Percentiles rank a stretch among this genome's conserved stretches.
phyloP scores from a whole-genome alignment of 2,797 vertebrate genomes.

The Danio choprae region DNA sequence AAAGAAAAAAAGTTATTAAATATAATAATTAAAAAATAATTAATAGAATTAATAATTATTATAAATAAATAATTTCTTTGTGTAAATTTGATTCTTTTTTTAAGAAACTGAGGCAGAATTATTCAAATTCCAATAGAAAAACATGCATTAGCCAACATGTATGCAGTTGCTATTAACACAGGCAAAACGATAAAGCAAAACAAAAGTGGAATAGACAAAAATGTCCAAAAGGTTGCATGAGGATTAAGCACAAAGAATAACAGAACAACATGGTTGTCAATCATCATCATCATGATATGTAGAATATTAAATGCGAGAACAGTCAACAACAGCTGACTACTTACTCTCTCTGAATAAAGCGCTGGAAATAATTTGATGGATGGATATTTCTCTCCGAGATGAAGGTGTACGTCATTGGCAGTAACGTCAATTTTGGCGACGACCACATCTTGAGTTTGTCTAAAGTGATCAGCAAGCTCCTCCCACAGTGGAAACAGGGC shows the following conservation, averaged over 20 bases:
- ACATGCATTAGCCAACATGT: too few relatives aligned
- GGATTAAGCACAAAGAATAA: not conserved
- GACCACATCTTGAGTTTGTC: conserved; percentile 74
- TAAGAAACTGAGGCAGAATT: too few relatives aligned
- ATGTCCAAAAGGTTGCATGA: too few relatives aligned
- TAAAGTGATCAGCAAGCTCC: conserved; percentile 80
- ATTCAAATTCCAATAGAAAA: too few relatives aligned
- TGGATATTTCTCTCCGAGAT: conserved; percentile 72
- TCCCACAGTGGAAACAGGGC: conserved; percentile 85
- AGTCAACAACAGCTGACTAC: conserved; percentile 16
- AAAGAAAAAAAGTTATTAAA: too few relatives aligned
- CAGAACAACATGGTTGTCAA: not conserved
- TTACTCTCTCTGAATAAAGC: conserved; percentile 77
- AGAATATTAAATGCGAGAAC: not conserved
- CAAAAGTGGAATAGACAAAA: not conserved
- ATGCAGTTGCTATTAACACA: too few relatives aligned
- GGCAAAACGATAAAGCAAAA: not conserved
- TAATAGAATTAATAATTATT: too few relatives aligned
- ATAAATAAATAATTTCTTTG: too few relatives aligned
- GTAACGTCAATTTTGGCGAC: conserved; percentile 88
- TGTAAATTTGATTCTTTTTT: too few relatives aligned
- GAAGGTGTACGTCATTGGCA: conserved; percentile 85
- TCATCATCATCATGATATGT: not conserved
- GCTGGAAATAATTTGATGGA: conserved; percentile 88
- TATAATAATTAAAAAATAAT: too few relatives aligned